These are phyloP conservation scores for Drosophila micromelanica DNA, from an alignment of 1,140 invertebrate genomes.

Conservation along the genomic window DNA sequence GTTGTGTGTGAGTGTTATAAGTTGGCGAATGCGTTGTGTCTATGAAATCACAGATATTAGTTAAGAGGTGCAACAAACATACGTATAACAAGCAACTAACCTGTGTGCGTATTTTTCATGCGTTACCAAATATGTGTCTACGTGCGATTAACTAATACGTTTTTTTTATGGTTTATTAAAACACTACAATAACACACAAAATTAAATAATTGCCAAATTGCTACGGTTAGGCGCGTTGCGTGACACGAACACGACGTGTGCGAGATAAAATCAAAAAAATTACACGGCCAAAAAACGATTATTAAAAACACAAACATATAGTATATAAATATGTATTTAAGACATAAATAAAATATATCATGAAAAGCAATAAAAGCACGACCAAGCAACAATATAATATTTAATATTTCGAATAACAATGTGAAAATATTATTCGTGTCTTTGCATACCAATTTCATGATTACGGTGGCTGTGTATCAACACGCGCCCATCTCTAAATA, in stretches of 20 bases:
- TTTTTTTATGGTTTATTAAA: constrained; percentile 13
- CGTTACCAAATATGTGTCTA: constrained; percentile 20
- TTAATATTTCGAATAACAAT: too few relatives aligned
- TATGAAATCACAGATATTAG: constrained; percentile 43
- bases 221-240: neutral
- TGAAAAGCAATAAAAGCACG: neutral
- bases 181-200: constrained; percentile 7
- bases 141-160: constrained; percentile 13
- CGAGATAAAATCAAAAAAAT: neutral
- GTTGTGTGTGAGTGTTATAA: constrained; percentile 20
- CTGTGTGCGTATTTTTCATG: constrained; percentile 34
- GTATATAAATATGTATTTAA: too few relatives aligned
- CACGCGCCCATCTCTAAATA: neutral
- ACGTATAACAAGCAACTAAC: constrained; percentile 19
- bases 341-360: neutral
- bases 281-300: neutral
- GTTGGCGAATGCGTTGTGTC: constrained; percentile 12
- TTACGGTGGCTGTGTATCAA: neutral
- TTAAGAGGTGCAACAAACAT: constrained; percentile 14
- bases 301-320: neutral
- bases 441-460: neutral
- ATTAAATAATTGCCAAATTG: neutral
- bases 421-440: too few relatives aligned
- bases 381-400: neutral
- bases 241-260: neutral